Evolutionary conservation across 2,797 vertebrate genomes (phyloP), one percentile per base, ranked within the genome.

Genomic region (Oreonectes daqikongensis): DNA sequence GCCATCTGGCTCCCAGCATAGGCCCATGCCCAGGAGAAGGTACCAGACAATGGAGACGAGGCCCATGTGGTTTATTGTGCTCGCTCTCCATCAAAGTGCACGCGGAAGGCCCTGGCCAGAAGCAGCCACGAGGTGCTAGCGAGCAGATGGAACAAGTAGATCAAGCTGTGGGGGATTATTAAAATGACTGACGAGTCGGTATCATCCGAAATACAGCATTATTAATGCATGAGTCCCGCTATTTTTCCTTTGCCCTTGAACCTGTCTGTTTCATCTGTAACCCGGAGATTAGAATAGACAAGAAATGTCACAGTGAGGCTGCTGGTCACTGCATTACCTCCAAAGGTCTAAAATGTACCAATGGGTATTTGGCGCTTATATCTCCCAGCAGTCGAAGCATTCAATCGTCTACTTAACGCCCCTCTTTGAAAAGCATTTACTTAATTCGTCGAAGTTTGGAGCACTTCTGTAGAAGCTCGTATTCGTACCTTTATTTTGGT

Each of bases 121-220:
- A 83, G 87, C 88, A 86, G 86, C 85, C 91, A 85, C 88, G 84
- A 89, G 89, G 90, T 88, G 85, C 88, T 88, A 88, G 90, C 73
- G 90, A 93, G 92, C 93, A 94, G 93, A 94, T 94, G 93, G 93
- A 94, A 93, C 89, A 93, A 92, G 93, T 91, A 90, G 90, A 93
- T 93, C 92, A 93, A 93, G 92, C 93, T 93, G 93, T 93, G 92
- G 92, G 92, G 91, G 93, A 93, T 93, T 93, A 93, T 93, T 93
- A 92, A 93, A 93, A 93, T 93, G 93, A 93, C 91, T 92, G 92
- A 93, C 91, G 92, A 94, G 90, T 91, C 89, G 84, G 87, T 92
- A 92, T 93, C 93, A 90, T 91, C 90, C 90, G 92, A 93, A 92
- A 93, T 86, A 84, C 90, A 82, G 72, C 90, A 93, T 94, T 93